Base-by-base conservation (phyloP, 2,888 invertebrate genomes). In the Ischnus inquisitorius region DNA sequence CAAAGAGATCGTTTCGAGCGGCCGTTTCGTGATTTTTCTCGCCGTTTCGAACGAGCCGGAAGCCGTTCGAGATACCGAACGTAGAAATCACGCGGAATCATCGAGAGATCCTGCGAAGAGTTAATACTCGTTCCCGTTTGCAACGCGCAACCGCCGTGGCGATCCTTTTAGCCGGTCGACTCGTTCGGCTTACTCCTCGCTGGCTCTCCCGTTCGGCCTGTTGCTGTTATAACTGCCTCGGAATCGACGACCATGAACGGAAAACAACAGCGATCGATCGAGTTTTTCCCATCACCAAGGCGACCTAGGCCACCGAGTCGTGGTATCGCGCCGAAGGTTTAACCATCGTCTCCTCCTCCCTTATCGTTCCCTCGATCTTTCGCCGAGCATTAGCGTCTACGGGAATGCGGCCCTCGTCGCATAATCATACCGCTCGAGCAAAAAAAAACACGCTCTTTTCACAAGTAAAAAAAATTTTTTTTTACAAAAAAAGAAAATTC, bases 251-350 rank as follows among this genome's bases (percentile, higher is more conserved):
- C 54, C 57, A 41, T 48, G 25, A 78, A 71, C 41, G 72, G 34
- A 78, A 74, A 78, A 60, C 41, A 74, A 67, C 39, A 57, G 68
- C 60, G 68, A 78, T 78, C 75, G 75, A 75, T 64, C 67, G 60
- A 72, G 28, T 19, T 67, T 72, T 67, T 77, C 62, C 43, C 39
- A 48, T 72, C 74, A 39, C 60, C 65, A 60, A 74, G 72, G 39
- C 57, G 71, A 71, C 57, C 57, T 71, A n/a, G 34, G 75, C 25
- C 34, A 19, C 4, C 64, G 39, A 34, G 64, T 46, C n/a, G n/a
- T 62, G 25, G 46, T 46, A 34, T 46, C 28, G 54, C 54, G 39
- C 67, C 22, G 41, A 3, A 19, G 22, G 41, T 16, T 22, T n/a
- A 57, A 71, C 57, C 41, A 57, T n/a, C 28, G 28, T 1, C 46